Evolutionary conservation across 2,888 invertebrate genomes (phyloP).

Genomic region (Limenitis camilla): DNA sequence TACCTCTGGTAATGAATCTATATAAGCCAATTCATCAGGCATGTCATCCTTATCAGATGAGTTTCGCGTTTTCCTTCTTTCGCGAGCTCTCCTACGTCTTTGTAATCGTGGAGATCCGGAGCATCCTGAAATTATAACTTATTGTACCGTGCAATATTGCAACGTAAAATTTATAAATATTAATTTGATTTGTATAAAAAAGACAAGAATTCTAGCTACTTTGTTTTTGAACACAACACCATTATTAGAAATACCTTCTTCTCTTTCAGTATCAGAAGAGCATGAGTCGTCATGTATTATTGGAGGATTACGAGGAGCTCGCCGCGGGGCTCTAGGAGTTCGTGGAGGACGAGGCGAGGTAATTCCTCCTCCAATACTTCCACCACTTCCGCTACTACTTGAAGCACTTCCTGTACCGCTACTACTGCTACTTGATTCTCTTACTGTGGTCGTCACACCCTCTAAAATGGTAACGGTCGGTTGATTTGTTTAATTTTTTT

Average conservation of each 20-base stretch:
- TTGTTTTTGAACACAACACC: too few species aligned
- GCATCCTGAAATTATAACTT: constrained; percentile 51
- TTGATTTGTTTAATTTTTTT: background rate
- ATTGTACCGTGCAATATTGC: too few species aligned
- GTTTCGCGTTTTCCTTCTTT: constrained; percentile 55
- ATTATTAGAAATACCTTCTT: constrained; percentile 49
- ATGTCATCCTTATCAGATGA: constrained; percentile 61
- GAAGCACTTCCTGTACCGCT: constrained; percentile 45
- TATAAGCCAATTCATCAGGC: constrained; percentile 83
- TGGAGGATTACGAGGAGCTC: constrained; percentile 39
- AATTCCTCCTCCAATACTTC: constrained; percentile 36
- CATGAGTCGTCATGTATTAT: constrained; percentile 54
- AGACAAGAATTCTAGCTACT: too few species aligned
- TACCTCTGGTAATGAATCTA: constrained; percentile 91
- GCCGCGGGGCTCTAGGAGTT: constrained; percentile 37
- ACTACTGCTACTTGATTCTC: constrained; percentile 49
- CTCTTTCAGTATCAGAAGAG: constrained; percentile 76
- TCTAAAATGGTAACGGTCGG: constrained; percentile 19
- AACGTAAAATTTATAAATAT: too few species aligned
- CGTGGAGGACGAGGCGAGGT: constrained; percentile 46
- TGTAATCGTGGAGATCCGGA: constrained; percentile 89
- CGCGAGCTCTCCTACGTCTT: constrained; percentile 78
- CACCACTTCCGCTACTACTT: constrained; percentile 33
- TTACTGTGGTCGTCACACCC: constrained; percentile 29
- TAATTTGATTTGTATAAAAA: too few species aligned